Evolutionary conservation across 92 coral and sea anemone species (phyloP).

Genomic region (Porites lobata): DNA sequence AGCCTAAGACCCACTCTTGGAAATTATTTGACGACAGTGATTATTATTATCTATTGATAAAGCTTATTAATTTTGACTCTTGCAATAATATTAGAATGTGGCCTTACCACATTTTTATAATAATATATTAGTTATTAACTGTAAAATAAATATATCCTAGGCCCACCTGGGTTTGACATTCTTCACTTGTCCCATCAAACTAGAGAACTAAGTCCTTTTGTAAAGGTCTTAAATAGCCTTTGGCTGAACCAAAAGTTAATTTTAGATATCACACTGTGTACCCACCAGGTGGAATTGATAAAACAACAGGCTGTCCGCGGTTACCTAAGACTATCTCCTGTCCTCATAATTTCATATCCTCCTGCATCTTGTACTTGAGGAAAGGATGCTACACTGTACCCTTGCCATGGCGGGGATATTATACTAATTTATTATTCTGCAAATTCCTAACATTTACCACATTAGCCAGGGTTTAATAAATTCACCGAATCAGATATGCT

Average conservation of each 20-base stretch:
- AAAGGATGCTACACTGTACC: conserved; percentile 26
- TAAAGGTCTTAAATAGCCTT: conserved; percentile 40
- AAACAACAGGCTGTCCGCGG: conserved; percentile 34
- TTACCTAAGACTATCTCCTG: conserved; percentile 27
- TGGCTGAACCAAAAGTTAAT: conserved; percentile 32
- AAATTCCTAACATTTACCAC: too few species aligned
- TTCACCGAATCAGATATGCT: too few species aligned
- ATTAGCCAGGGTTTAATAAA: too few species aligned
- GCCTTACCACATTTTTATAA: too few species aligned
- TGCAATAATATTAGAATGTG: too few species aligned
- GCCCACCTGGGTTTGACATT: conserved; percentile 30
- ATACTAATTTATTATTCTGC: too few species aligned
- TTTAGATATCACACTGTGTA: conserved; percentile 49
- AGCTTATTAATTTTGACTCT: too few species aligned
- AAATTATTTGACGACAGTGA: too few species aligned
- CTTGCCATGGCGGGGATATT: too few species aligned
- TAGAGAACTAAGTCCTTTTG: conserved; percentile 29
- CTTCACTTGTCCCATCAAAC: conserved; percentile 13
- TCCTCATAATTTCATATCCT: conserved; percentile 44
- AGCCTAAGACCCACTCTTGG: too few species aligned
- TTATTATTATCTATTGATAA: too few species aligned
- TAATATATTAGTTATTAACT: too few species aligned
- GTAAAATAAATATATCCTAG: background rate
- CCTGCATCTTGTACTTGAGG: conserved; percentile 43
- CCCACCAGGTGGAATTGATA: conserved; percentile 45